A percentile compares a stretch with the other conserved stretches of the same genome.
These are phyloP conservation scores for Netelia melanura DNA, from an alignment of 2,888 invertebrate genomes.

Conservation along the genomic window DNA sequence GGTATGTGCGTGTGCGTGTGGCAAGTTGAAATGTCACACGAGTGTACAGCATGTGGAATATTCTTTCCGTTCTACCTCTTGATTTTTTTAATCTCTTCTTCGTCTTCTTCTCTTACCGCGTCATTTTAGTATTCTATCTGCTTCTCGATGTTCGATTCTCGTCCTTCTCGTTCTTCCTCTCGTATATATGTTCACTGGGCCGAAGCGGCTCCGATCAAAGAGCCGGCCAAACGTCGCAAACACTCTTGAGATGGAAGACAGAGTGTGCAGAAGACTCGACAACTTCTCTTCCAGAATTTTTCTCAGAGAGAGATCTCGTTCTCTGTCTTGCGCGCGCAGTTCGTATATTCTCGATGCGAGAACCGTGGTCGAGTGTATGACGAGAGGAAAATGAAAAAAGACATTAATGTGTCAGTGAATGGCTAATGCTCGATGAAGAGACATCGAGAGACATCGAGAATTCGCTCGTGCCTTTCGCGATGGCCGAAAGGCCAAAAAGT, in stretches of 20 bases:
- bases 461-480: slow-evolving; percentile 37
- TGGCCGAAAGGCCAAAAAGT: slow-evolving; percentile 22
- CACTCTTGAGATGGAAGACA: slow-evolving; percentile 33
- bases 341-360: slow-evolving; percentile 18
- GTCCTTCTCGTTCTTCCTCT: slow-evolving; percentile 34
- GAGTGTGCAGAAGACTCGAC: slow-evolving; percentile 41
- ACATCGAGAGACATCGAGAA: slow-evolving; percentile 38
- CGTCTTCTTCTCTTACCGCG: slow-evolving; percentile 19
- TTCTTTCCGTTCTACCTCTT: slow-evolving; percentile 6
- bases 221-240: slow-evolving; percentile 58
- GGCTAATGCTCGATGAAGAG: slow-evolving; percentile 55
- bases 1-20: background rate
- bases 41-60: slow-evolving; percentile 21
- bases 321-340: background rate
- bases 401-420: slow-evolving; percentile 49
- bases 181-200: slow-evolving; percentile 21
- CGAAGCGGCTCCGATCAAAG: slow-evolving; percentile 62
- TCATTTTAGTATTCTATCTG: slow-evolving; percentile 8
- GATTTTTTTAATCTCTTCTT: slow-evolving; percentile 12
- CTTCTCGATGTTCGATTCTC: too few relatives aligned
- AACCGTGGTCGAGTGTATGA: slow-evolving; percentile 14
- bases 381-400: slow-evolving; percentile 32
- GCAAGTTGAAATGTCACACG: slow-evolving; percentile 32
- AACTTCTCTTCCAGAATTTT: slow-evolving; percentile 47
- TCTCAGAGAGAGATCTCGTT: slow-evolving; percentile 9